These are phyloP conservation scores for Gymnosoma rotundatum DNA, from an alignment of 2,888 invertebrate species.

Conservation along the genomic window DNA sequence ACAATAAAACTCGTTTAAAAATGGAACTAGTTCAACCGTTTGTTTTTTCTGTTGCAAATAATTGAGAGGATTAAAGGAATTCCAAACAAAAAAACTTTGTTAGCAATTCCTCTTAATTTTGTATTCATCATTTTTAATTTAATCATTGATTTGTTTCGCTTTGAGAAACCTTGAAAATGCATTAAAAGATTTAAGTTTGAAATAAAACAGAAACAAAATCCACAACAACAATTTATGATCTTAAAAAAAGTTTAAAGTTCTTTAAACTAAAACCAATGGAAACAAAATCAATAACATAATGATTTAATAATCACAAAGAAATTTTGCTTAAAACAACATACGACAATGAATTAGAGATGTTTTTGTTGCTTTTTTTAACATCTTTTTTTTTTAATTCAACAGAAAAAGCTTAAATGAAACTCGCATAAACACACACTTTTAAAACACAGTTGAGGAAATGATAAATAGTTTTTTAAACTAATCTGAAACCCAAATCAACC, in stretches of 20 bases:
- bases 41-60: neutral
- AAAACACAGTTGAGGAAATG: slow-evolving; percentile 70
- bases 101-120: slow-evolving; percentile 23
- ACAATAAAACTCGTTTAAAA: neutral
- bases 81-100: neutral
- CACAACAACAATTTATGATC: slow-evolving; percentile 24
- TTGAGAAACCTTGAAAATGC: slow-evolving; percentile 67
- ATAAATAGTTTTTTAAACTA: slow-evolving; percentile 74
- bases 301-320: slow-evolving; percentile 58
- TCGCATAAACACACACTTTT: slow-evolving; percentile 7
- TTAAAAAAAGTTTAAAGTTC: slow-evolving; percentile 45
- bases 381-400: slow-evolving; percentile 41
- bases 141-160: slow-evolving; percentile 37
- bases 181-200: slow-evolving; percentile 60
- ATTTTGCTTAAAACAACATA: slow-evolving; percentile 45
- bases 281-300: slow-evolving; percentile 64
- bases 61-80: slow-evolving; percentile 1
- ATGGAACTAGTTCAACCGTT: neutral
- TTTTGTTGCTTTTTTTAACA: slow-evolving; percentile 18
- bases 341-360: slow-evolving; percentile 33
- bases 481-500: slow-evolving; percentile 77
- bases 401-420: slow-evolving; percentile 57
- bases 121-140: slow-evolving; percentile 32
- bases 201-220: slow-evolving; percentile 42
- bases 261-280: slow-evolving; percentile 17